These are phyloP conservation scores for Erebia ligea DNA, from an alignment of 2,888 invertebrate species.

Conservation along the genomic window DNA sequence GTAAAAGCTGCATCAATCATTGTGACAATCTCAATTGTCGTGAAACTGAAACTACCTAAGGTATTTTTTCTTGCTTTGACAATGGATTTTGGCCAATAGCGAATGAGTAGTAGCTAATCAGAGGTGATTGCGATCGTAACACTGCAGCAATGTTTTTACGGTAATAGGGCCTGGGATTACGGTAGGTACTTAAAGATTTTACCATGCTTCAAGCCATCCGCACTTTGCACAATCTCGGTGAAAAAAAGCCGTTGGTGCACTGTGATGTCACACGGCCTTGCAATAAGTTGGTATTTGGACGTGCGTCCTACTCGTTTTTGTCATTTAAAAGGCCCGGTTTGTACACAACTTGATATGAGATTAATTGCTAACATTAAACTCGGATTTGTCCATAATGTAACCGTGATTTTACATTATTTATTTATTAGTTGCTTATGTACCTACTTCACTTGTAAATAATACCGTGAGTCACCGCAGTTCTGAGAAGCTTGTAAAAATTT, in stretches of 20 bases:
- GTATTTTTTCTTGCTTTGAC: no score
- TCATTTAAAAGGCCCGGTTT: conserved; percentile 33
- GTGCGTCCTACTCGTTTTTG: conserved; percentile 39
- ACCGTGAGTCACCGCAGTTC: background rate
- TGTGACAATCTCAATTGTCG: no score
- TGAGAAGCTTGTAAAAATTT: background rate
- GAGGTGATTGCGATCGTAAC: no score
- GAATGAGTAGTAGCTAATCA: no score
- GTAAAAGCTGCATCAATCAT: no score
- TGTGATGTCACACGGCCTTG: conserved; percentile 42
- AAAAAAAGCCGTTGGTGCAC: conserved; percentile 21
- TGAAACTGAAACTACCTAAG: no score
- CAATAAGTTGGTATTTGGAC: conserved; percentile 32
- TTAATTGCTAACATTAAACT: conserved; percentile 17
- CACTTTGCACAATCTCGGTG: conserved; percentile 20
- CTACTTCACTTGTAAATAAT: background rate
- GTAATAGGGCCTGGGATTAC: no score
- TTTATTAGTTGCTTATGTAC: background rate
- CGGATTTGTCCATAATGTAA: background rate
- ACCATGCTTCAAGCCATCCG: background rate
- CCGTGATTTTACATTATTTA: background rate
- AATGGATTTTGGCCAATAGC: no score
- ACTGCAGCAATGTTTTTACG: no score
- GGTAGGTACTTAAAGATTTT: no score
- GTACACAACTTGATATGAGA: conserved; percentile 26